Conservation (phyloP, 2,113 vertebrate genomes). For the Rhinichthys klamathensis region DNA sequence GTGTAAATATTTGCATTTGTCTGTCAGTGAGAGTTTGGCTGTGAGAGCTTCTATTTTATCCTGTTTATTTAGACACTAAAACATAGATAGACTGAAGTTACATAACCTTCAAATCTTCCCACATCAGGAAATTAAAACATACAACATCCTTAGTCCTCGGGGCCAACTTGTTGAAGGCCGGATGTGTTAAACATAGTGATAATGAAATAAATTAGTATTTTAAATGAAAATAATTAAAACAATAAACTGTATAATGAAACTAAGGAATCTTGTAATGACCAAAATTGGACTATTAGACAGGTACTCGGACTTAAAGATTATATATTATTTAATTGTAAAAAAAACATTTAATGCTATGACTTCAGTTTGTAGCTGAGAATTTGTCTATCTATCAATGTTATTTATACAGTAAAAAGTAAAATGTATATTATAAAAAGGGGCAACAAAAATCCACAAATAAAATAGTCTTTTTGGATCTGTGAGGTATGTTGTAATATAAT, state of each 20-base stretch:
- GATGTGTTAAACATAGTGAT: neutral
- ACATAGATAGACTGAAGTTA: slow-evolving; percentile 57
- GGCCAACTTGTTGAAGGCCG: neutral
- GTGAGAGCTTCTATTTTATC: slow-evolving; percentile 44
- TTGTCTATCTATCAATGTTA: neutral
- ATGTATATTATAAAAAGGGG: neutral
- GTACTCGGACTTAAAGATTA: too few relatives aligned
- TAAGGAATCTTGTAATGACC: neutral
- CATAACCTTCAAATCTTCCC: slow-evolving; percentile 46
- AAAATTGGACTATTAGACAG: neutral
- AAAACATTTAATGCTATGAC: neutral
- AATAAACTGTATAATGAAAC: too few relatives aligned
- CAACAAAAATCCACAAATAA: neutral
- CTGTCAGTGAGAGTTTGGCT: slow-evolving; percentile 54
- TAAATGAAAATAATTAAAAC: too few relatives aligned
- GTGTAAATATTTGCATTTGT: slow-evolving; percentile 62
- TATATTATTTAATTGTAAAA: too few relatives aligned
- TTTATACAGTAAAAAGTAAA: neutral
- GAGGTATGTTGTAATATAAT: neutral
- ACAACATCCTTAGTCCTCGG: slow-evolving; percentile 9
- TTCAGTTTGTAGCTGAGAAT: neutral
- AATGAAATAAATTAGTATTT: neutral
- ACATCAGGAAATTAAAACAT: slow-evolving; percentile 55
- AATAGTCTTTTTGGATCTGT: neutral
- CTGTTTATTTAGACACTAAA: slow-evolving; percentile 65